Evolutionary conservation across 2,797 vertebrate species (phyloP).

Genomic region (Oryzias sinensis): DNA sequence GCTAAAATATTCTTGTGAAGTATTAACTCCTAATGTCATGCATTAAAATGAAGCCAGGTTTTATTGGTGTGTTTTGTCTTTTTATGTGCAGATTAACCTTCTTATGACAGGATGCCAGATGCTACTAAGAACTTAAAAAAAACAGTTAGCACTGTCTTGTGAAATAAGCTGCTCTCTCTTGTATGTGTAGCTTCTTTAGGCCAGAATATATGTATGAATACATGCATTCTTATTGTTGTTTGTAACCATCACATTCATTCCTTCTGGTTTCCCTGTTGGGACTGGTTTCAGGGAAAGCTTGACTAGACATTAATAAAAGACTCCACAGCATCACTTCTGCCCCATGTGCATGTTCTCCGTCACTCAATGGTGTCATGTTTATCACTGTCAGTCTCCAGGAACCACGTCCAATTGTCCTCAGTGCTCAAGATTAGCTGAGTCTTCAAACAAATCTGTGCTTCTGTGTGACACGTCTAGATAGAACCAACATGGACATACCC

Average conservation of each 20-base stretch:
- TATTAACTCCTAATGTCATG: slow-evolving; percentile 13
- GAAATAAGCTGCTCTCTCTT: slow-evolving; percentile 9
- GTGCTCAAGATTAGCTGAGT: slow-evolving; percentile 21
- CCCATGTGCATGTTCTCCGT: slow-evolving; percentile 54
- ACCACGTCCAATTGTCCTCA: slow-evolving; percentile 34
- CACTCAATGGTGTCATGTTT: slow-evolving; percentile 39
- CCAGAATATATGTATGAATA: slow-evolving; percentile 13
- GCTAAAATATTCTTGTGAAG: slow-evolving; percentile 6
- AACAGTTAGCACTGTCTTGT: slow-evolving; percentile 5
- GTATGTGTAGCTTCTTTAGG: slow-evolving; percentile 22
- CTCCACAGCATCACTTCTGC: slow-evolving; percentile 24
- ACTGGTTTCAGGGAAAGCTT: slow-evolving; percentile 43
- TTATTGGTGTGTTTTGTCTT: slow-evolving; percentile 9
- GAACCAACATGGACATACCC: neutral
- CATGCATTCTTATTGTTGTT: slow-evolving; percentile 36
- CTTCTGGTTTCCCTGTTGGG: slow-evolving; percentile 17
- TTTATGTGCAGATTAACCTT: slow-evolving; percentile 28
- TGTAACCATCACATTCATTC: slow-evolving; percentile 46
- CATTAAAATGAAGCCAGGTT: slow-evolving; percentile 11
- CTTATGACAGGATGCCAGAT: slow-evolving; percentile 27
- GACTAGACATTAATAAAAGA: slow-evolving; percentile 53
- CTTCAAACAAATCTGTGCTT: slow-evolving; percentile 13
- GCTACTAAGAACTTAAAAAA: slow-evolving; percentile 12
- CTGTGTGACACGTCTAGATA: neutral
- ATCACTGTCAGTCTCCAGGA: slow-evolving; percentile 51